Evolutionary conservation across 2,888 invertebrate species (phyloP), one percentile per base, ranked within the genome.

Genomic region (Parnassius apollo): DNA sequence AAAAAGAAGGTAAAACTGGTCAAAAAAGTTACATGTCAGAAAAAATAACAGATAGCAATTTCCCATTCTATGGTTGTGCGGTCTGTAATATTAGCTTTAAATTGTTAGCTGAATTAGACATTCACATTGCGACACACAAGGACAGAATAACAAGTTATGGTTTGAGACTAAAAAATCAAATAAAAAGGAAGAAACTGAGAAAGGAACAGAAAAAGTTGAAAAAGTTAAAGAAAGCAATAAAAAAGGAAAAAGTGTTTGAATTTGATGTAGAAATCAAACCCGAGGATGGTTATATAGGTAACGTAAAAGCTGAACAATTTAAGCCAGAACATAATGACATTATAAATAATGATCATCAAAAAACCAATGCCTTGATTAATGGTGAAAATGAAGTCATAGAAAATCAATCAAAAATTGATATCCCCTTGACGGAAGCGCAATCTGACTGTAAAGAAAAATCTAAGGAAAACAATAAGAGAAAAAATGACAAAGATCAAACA

Each of bases 201-300:
- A 89, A 85, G 44, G 83, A 86, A 61, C 75, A 80, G 66, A 87
- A 82, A 45, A 81, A 77, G 44, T 62, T 75, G 18, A 84, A 85
- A 58, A 87, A 85, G 50, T 52, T 77, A 9, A 66, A 69, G 0
- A 68, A 67, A 55, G 76, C 76, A 62, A 67, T 78, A 0, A 83
- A 83, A 49, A 72, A 77, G 18, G 73, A 71, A 0, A 73, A 75
- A 2, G 58, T 67, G 0, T 52, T 65, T 0, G 44, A 51, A 42
- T 8, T 68, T 0, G 82, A 82, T 0, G 49, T 87, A 1, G 91
- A 91, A 61, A 88, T 89, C 0, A 90, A 90, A 65, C 89, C 90
- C 0, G 90, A 90, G 71, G 90, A 89, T 0, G 90, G 90, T 0
- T 90, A 87, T 48, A 90, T 90, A 44, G 90, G 90, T 8, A 83